A percentile compares a stretch with the other conserved stretches of the same genome.
phyloP scores from a whole-genome alignment of 2,888 invertebrate species.

The Oscheius myriophilus region DNA sequence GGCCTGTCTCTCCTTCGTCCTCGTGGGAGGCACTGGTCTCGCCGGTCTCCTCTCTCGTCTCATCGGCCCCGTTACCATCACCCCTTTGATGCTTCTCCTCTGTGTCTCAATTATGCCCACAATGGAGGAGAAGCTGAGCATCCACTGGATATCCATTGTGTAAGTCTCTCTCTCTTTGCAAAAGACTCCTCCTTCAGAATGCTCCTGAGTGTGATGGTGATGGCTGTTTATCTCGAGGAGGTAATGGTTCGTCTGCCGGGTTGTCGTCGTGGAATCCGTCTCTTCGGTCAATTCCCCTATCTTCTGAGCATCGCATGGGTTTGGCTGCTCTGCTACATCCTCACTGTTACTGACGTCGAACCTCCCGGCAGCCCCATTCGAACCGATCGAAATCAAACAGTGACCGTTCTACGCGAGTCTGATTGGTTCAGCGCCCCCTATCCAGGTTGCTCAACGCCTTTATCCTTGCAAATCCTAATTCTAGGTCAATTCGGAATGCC shows the following conservation, averaged over 20 bases:
- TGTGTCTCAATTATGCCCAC: conserved; percentile 59
- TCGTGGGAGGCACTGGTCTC: conserved; percentile 61
- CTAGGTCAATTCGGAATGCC: conserved; percentile 59
- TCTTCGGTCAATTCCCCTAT: conserved; percentile 67
- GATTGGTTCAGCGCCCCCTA: conserved; percentile 64
- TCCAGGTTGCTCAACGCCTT: conserved; percentile 49
- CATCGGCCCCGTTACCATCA: conserved; percentile 67
- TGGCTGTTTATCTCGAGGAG: conserved; percentile 61
- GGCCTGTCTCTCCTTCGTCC: conserved; percentile 61
- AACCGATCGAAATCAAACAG: conserved; percentile 56
- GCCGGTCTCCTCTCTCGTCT: conserved; percentile 61
- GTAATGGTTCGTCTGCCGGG: conserved; percentile 54
- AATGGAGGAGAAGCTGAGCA: conserved; percentile 54
- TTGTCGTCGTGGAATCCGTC: conserved; percentile 31
- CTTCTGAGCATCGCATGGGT: conserved; percentile 56
- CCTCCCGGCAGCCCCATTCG: conserved; percentile 51
- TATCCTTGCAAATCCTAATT: neutral
- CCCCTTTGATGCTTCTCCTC: conserved; percentile 64
- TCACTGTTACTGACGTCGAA: conserved; percentile 56
- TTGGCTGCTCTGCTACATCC: conserved; percentile 57
- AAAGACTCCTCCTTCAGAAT: conserved; percentile 53
- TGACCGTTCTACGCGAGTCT: conserved; percentile 50
- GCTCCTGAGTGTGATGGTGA: conserved; percentile 52
- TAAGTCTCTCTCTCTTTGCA: conserved; percentile 43
- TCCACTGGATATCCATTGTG: conserved; percentile 67